phyloP scores from a whole-genome alignment of 2,113 vertebrate genomes.

The Speoplatyrhinus poulsoni region DNA sequence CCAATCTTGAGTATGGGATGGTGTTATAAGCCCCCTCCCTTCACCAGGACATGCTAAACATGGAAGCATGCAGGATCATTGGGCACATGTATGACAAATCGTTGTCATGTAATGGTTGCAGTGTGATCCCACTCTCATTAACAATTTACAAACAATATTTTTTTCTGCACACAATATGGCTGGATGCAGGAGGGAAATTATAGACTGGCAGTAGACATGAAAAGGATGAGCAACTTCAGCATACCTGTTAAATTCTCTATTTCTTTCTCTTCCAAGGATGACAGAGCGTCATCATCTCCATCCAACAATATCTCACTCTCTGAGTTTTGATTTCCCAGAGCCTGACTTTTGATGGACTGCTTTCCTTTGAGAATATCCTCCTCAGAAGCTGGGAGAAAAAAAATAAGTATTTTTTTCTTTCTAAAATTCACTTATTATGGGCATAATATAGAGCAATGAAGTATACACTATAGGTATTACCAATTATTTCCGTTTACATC shows the following conservation, averaged over 20 bases:
- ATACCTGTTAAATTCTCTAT: conserved; percentile 93
- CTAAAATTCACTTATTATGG: conserved; percentile 3
- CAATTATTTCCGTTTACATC: too few relatives aligned
- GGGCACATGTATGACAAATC: conserved; percentile 27
- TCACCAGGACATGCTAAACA: too few relatives aligned
- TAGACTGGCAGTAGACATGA: background rate
- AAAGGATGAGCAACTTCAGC: conserved; percentile 9
- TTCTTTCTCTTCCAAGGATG: conserved; percentile 95
- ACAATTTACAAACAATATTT: background rate
- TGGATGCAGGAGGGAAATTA: conserved; percentile 2
- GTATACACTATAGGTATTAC: background rate
- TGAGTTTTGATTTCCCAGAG: conserved; percentile 89
- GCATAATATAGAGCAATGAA: background rate
- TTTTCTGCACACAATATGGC: background rate
- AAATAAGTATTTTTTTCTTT: conserved; percentile 16
- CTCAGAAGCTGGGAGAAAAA: conserved; percentile 81
- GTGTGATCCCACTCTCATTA: conserved; percentile 27
- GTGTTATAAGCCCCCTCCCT: too few relatives aligned
- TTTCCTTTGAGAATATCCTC: conserved; percentile 94
- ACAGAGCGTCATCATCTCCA: conserved; percentile 92
- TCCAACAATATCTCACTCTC: conserved; percentile 90
- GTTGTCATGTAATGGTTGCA: conserved; percentile 25
- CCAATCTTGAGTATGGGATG: too few relatives aligned
- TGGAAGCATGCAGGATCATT: conserved; percentile 13
- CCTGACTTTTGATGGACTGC: conserved; percentile 91